phyloP scores from a whole-genome alignment of 2,888 invertebrate genomes.

The Mamestra brassicae region DNA sequence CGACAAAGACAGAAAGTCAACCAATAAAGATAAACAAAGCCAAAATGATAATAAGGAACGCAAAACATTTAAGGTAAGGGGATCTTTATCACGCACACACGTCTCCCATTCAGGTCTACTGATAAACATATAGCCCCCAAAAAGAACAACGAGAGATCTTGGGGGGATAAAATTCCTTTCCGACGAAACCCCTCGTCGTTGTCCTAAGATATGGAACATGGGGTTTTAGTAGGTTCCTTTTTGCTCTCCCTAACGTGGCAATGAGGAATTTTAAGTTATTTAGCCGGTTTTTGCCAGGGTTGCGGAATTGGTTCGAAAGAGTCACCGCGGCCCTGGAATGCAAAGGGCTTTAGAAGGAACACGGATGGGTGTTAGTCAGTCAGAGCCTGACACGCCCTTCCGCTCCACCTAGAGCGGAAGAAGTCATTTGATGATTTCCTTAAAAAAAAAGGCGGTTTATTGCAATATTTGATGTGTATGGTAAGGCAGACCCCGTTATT shows the following conservation, averaged over 20 bases:
- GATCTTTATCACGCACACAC: constrained; percentile 35
- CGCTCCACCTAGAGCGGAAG: too few species aligned
- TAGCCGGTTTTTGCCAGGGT: too few species aligned
- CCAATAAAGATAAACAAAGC: neutral
- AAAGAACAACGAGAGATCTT: constrained; percentile 41
- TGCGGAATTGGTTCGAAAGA: too few species aligned
- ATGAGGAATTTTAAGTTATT: neutral
- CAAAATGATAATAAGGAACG: neutral
- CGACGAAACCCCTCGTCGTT: neutral
- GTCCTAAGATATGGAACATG: constrained; percentile 21
- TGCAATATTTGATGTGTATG: neutral
- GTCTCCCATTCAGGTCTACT: constrained; percentile 31
- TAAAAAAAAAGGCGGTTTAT: neutral
- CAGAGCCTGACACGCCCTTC: too few species aligned
- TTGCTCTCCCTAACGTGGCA: neutral
- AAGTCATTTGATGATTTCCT: too few species aligned
- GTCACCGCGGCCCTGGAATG: too few species aligned
- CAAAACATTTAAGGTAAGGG: constrained; percentile 14
- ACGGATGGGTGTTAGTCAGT: too few species aligned
- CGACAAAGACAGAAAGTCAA: neutral
- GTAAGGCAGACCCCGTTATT: neutral
- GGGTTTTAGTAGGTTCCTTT: constrained; percentile 1
- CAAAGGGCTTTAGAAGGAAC: too few species aligned
- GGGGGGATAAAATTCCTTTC: constrained; percentile 46
- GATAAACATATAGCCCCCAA: constrained; percentile 29